Percentiles rank a stretch among this genome's conserved stretches.
Evolutionary conservation across 2,888 invertebrate species (phyloP).

Genomic region (Diplolepis rosae): DNA sequence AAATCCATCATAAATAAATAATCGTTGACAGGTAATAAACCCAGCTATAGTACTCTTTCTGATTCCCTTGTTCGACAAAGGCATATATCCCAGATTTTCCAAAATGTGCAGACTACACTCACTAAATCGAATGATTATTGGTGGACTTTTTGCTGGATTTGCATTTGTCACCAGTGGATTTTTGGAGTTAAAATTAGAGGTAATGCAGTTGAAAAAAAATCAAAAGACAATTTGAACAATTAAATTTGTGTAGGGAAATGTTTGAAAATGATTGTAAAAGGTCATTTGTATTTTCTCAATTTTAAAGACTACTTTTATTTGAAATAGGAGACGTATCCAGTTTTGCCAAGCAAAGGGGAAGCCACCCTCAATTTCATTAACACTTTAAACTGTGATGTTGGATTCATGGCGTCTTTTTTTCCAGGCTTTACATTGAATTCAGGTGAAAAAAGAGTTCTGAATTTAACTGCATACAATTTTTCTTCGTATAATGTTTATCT

Average conservation of each 20-base stretch:
- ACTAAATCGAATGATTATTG: constrained; percentile 85
- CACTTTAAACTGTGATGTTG: constrained; percentile 78
- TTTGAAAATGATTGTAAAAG: no score
- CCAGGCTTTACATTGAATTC: constrained; percentile 55
- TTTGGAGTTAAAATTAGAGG: constrained; percentile 78
- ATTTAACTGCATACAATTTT: constrained; percentile 65
- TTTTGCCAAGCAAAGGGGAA: constrained; percentile 67
- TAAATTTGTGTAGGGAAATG: no score
- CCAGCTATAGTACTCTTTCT: constrained; percentile 82
- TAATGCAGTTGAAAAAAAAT: constrained; percentile 57
- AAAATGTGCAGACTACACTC: constrained; percentile 74
- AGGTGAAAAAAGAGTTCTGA: constrained; percentile 64
- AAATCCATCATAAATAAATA: background rate
- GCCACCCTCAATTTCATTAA: constrained; percentile 80
- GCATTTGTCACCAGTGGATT: constrained; percentile 80
- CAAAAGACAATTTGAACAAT: background rate
- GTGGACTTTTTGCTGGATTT: constrained; percentile 80
- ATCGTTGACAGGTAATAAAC: constrained; percentile 77
- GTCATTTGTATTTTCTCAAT: background rate
- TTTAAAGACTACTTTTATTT: constrained; percentile 40
- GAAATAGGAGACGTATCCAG: constrained; percentile 71
- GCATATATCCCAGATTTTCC: constrained; percentile 76
- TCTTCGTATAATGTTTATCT: constrained; percentile 65
- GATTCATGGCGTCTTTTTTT: constrained; percentile 54
- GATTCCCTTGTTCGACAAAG: constrained; percentile 79